Evolutionary conservation across 1,140 invertebrate species (phyloP).

Genomic region (Bombus breviceps): DNA sequence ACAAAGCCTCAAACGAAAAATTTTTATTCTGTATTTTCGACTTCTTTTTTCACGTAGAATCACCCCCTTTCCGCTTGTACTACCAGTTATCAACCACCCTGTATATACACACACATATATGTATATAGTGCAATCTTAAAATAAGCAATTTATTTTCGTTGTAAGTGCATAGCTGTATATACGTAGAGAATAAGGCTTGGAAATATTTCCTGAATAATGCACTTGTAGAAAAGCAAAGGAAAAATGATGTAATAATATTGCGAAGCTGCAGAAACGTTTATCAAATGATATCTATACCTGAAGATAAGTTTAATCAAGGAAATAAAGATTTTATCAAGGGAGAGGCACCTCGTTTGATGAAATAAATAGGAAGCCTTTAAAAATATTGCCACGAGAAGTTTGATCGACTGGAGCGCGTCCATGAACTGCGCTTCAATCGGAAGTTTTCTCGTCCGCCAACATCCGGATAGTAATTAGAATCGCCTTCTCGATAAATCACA

Average conservation of each 20-base stretch:
- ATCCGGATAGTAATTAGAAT: slow-evolving; percentile 59
- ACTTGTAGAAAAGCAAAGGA: background rate
- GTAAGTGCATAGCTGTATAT: too few relatives aligned
- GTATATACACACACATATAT: too few relatives aligned
- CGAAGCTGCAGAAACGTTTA: background rate
- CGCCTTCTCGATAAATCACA: slow-evolving; percentile 57
- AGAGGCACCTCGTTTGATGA: background rate
- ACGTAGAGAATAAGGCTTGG: too few relatives aligned
- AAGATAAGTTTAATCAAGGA: background rate
- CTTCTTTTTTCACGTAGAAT: too few relatives aligned
- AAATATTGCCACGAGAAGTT: slow-evolving; percentile 1
- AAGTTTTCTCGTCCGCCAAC: slow-evolving; percentile 26
- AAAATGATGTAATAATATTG: background rate
- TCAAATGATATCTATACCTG: background rate
- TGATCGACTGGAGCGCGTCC: background rate
- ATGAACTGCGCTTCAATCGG: slow-evolving; percentile 12
- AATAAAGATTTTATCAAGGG: background rate
- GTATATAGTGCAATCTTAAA: too few relatives aligned
- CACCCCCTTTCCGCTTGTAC: too few relatives aligned
- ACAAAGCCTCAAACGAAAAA: too few relatives aligned
- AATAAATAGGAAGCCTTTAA: slow-evolving; percentile 2
- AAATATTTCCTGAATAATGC: background rate
- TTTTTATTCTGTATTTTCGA: too few relatives aligned
- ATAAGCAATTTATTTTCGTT: too few relatives aligned
- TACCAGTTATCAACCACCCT: too few relatives aligned